phyloP scores from a whole-genome alignment of 2,797 vertebrate species.

The Xiphophorus birchmanni region DNA sequence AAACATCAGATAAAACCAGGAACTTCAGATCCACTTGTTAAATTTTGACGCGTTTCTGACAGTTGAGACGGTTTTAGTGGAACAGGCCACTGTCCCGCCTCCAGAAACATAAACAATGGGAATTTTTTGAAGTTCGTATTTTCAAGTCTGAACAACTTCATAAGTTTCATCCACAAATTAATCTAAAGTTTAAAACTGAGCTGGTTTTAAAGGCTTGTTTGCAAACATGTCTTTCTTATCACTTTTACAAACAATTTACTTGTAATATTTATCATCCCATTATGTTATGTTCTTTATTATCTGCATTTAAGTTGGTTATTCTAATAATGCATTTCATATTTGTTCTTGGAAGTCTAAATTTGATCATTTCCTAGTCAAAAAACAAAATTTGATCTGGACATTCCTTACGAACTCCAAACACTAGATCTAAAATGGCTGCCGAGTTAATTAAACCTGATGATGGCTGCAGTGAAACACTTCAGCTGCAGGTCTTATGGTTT shows the following conservation, averaged over 20 bases:
- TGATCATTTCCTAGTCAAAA: not conserved
- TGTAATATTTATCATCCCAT: not conserved
- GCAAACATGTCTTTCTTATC: not conserved
- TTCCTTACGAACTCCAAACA: no score
- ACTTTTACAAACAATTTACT: not conserved
- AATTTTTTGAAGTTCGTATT: not conserved
- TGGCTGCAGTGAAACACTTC: no score
- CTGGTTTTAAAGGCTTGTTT: not conserved
- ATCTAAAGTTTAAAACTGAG: not conserved
- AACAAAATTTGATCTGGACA: no score
- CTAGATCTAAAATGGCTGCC: no score
- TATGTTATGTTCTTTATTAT: not conserved
- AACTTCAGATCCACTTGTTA: slow-evolving; percentile 12
- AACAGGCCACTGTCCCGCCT: not conserved
- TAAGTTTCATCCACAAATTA: not conserved
- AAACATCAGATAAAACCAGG: slow-evolving; percentile 30
- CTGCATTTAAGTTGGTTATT: not conserved
- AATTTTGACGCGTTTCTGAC: not conserved
- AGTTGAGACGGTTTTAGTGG: not conserved
- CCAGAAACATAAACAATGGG: not conserved
- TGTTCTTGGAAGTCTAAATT: not conserved
- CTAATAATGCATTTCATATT: not conserved
- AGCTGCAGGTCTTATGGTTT: no score
- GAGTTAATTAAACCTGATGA: no score
- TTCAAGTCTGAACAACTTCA: not conserved